A percentile compares a stretch with the other conserved stretches of the same genome.
These are phyloP conservation scores for Emydocephalus ijimae DNA, from an alignment of 2,113 vertebrate species.

Conservation along the genomic window DNA sequence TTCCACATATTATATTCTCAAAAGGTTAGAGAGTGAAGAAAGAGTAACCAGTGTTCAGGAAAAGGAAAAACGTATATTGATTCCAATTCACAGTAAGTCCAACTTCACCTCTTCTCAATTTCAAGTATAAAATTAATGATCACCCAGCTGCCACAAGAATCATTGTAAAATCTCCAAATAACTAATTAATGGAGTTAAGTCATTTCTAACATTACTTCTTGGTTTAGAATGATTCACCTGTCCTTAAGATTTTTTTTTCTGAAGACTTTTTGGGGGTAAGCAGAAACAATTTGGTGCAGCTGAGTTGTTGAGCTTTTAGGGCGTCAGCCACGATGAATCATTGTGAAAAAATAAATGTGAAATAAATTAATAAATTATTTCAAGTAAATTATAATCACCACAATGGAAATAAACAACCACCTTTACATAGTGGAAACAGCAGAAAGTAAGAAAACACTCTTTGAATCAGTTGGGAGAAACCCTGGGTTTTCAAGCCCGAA, in stretches of 20 bases:
- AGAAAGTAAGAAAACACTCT: slow-evolving; percentile 9
- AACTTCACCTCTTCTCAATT: background rate
- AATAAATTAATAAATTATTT: background rate
- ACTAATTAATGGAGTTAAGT: slow-evolving; percentile 26
- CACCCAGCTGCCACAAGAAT: background rate
- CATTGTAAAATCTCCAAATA: slow-evolving; percentile 34
- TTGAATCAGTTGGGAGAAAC: background rate
- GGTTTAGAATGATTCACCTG: background rate
- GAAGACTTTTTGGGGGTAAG: background rate
- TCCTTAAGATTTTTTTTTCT: background rate
- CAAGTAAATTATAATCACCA: slow-evolving; percentile 4
- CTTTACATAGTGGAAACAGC: background rate
- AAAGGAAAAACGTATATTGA: background rate
- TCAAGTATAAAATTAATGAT: background rate
- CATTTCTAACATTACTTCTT: slow-evolving; percentile 6
- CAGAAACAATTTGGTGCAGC: background rate
- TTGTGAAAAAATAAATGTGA: background rate
- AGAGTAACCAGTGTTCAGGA: background rate
- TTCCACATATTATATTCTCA: background rate
- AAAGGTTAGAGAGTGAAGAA: background rate
- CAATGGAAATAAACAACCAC: background rate
- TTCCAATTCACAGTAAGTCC: background rate
- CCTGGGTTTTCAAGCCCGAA: slow-evolving; percentile 34
- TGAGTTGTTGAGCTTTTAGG: background rate
- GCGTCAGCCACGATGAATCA: background rate